Percentiles rank a stretch among this genome's conserved stretches.
phyloP scores from a whole-genome alignment of 2,797 vertebrate species.

The Leptodactylus fallax region DNA sequence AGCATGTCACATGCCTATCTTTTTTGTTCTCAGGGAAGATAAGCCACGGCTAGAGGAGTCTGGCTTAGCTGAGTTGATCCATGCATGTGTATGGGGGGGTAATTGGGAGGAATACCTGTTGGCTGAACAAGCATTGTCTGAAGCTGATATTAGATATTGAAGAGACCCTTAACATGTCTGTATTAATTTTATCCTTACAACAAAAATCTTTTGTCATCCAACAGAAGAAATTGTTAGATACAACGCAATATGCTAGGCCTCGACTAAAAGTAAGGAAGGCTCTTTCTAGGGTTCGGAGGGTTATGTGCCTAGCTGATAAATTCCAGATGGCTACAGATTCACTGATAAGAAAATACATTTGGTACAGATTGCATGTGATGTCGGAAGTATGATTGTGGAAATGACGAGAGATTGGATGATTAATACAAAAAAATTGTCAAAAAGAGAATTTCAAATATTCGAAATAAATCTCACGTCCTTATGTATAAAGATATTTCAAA shows the following conservation, averaged over 20 bases:
- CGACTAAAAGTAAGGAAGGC: conserved; percentile 9
- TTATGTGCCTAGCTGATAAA: conserved; percentile 27
- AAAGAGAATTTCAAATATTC: not conserved
- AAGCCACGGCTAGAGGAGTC: too few relatives aligned
- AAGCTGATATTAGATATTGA: too few relatives aligned
- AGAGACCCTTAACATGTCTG: too few relatives aligned
- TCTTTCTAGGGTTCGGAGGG: conserved; percentile 1
- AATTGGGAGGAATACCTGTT: too few relatives aligned
- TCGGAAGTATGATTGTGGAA: conserved; percentile 14
- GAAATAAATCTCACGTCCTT: not conserved
- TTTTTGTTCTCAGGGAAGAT: too few relatives aligned
- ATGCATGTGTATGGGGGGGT: too few relatives aligned
- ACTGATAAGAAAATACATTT: conserved; percentile 31
- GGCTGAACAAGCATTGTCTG: too few relatives aligned
- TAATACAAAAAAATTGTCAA: not conserved
- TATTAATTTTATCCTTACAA: not conserved
- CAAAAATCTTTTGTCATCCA: not conserved
- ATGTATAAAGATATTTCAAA: not conserved
- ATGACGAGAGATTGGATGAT: not conserved
- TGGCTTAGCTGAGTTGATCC: too few relatives aligned
- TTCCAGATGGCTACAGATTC: conserved; percentile 45
- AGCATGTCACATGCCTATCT: too few relatives aligned
- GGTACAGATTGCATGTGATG: conserved; percentile 28
- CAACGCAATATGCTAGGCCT: not conserved
- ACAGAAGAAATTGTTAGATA: not conserved